Conservation (phyloP, 1,140 invertebrate species). For the Drosophila littoralis region DNA sequence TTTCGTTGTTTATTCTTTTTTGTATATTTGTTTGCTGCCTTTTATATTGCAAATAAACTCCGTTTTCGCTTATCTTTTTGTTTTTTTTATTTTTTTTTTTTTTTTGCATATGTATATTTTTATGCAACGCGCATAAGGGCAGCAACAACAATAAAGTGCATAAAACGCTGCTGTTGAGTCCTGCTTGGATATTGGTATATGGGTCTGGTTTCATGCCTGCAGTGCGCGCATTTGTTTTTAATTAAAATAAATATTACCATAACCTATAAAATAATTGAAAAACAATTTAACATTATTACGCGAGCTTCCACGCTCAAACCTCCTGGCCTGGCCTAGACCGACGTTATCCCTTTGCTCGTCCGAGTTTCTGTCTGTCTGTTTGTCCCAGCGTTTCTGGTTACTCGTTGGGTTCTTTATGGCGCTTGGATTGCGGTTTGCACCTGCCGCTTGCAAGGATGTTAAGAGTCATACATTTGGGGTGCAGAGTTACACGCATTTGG, state of each 20-base stretch:
- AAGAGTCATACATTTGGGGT: slow-evolving; percentile 30
- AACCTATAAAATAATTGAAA: slow-evolving; percentile 84
- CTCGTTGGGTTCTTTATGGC: slow-evolving; percentile 19
- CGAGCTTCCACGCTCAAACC: slow-evolving; percentile 12
- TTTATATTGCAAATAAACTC: slow-evolving; percentile 53
- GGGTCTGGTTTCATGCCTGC: slow-evolving; percentile 40
- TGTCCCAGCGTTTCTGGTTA: slow-evolving; percentile 4
- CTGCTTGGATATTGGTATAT: slow-evolving; percentile 10
- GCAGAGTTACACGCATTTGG: slow-evolving; percentile 68
- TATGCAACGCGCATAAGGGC: slow-evolving; percentile 22
- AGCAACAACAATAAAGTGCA: slow-evolving; percentile 23
- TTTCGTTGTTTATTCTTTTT: slow-evolving; percentile 10
- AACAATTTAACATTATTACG: slow-evolving; percentile 79
- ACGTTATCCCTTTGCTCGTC: slow-evolving; percentile 18
- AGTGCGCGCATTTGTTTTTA: slow-evolving; percentile 73
- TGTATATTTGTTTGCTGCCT: slow-evolving; percentile 47
- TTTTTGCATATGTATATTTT: slow-evolving; percentile 23
- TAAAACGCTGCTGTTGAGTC: slow-evolving; percentile 20
- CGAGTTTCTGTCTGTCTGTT: not conserved
- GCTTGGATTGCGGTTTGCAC: slow-evolving; percentile 50
- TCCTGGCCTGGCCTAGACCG: not conserved
- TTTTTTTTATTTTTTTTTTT: slow-evolving; percentile 7
- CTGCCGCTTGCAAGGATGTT: slow-evolving; percentile 35
- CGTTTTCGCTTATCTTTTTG: slow-evolving; percentile 30
- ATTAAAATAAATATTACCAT: slow-evolving; percentile 83